Conservation (phyloP, 2,888 invertebrate species). For the Eupithecia exiguata region DNA sequence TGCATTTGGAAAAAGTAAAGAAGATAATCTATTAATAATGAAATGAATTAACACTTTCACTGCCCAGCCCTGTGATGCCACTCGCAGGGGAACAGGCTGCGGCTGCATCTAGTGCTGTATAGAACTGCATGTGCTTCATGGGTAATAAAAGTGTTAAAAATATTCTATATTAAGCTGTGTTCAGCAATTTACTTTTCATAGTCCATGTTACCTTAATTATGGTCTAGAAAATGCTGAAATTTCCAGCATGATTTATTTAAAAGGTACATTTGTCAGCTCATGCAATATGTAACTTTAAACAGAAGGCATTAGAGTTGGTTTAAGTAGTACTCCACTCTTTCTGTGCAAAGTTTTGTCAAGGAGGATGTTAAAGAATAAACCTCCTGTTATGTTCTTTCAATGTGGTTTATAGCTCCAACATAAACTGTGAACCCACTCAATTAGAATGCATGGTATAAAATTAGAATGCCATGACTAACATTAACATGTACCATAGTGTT, state of each 20-base stretch:
- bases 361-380: neutral
- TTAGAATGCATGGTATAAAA: constrained; percentile 17
- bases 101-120: neutral
- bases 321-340: neutral
- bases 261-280: neutral
- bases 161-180: neutral
- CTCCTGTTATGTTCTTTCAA: neutral
- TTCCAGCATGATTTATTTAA: neutral
- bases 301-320: neutral
- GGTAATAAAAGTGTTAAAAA: neutral
- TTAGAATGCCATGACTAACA: constrained; percentile 19
- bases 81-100: neutral
- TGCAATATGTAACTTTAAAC: neutral
- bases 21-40: neutral
- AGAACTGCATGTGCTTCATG: neutral
- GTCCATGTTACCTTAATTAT: neutral
- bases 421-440: neutral
- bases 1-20: neutral
- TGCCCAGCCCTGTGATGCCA: neutral
- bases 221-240: neutral
- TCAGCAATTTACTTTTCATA: neutral
- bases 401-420: neutral
- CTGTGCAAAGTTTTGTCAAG: neutral
- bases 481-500: constrained; percentile 9
- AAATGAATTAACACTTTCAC: neutral